Evolutionary conservation across 2,888 invertebrate genomes (phyloP), one percentile per base, ranked within the genome.

Genomic region (Bembecia ichneumoniformis): DNA sequence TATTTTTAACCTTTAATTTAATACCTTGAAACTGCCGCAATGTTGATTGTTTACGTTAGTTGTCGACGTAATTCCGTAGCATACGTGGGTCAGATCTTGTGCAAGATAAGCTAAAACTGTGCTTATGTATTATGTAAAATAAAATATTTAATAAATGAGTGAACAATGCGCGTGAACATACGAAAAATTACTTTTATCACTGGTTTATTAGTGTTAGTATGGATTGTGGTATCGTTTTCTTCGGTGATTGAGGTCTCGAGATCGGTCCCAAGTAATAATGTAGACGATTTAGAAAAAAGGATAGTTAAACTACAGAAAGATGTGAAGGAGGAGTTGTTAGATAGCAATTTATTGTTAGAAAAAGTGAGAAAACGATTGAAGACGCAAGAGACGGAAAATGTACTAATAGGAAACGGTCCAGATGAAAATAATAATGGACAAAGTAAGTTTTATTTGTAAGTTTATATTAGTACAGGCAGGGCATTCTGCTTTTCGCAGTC

Each of bases 161-260:
- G 35, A 28, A 47, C 68, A 63, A 87, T 87, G 87, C 79, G 87
- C 58, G 49, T 82, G n/a, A 81, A 82, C 58, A 53, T 77, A 43
- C 69, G 71, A 51, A 83, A 76, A 66, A 50, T 81, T 43, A 59
- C 71, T 3, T 48, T 75, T 43, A 56, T 69, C 3, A 58, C 69
- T 40, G 61, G 64, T 11, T 51, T 71, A 13, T 51, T 71, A 5
- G 54, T 70, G 2, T 53, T 77, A 48, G 49, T 83, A 50, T 84
- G 83, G 78, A 53, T 82, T 3, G 44, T 82, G 5, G 59, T 74
- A 51, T 66, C 74, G 0, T 80, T 77, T 54, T 69, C 72, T 3
- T 74, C 78, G 1, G 51, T 69, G 44, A 59, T 74, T 55, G 72
- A 73, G 20, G 60, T 74, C 36, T 69, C 75, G 11, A 67, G 55